These are phyloP conservation scores for Tridacna crocea DNA, from an alignment of 2,888 invertebrate genomes.

Conservation along the genomic window DNA sequence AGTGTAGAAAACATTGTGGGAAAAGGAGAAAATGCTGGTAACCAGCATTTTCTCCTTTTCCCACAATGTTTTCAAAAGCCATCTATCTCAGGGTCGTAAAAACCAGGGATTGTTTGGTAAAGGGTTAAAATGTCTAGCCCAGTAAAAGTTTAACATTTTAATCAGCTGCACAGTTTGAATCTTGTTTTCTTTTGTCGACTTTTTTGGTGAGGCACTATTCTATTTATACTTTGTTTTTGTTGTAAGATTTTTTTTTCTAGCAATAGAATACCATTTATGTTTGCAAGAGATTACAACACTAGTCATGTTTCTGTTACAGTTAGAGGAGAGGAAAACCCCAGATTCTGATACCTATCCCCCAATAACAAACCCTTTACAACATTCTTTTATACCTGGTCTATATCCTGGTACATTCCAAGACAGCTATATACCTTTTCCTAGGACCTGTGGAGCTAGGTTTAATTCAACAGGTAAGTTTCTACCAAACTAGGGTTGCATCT, in stretches of 20 bases:
- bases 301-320: slow-evolving; percentile 39
- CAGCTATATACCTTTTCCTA: slow-evolving; percentile 95
- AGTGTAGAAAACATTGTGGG: too few species aligned
- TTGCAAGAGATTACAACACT: too few species aligned
- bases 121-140: too few species aligned
- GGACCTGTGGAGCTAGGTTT: slow-evolving; percentile 96
- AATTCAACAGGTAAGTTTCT: slow-evolving; percentile 90
- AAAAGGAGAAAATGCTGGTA: background rate
- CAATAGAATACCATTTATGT: too few species aligned
- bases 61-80: background rate
- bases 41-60: background rate
- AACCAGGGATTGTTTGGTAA: too few species aligned
- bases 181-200: too few species aligned
- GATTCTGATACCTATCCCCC: slow-evolving; percentile 74
- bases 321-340: slow-evolving; percentile 76
- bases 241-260: too few species aligned
- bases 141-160: too few species aligned
- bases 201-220: too few species aligned
- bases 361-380: slow-evolving; percentile 49
- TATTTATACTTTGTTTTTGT: too few species aligned
- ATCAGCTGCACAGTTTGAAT: too few species aligned
- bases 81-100: too few species aligned
- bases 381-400: slow-evolving; percentile 62
- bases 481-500: background rate
- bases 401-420: slow-evolving; percentile 80